Percentiles rank a stretch among this genome's conserved stretches.
Conservation (phyloP, 2,888 invertebrate species). For the Apocheima hispidaria region DNA sequence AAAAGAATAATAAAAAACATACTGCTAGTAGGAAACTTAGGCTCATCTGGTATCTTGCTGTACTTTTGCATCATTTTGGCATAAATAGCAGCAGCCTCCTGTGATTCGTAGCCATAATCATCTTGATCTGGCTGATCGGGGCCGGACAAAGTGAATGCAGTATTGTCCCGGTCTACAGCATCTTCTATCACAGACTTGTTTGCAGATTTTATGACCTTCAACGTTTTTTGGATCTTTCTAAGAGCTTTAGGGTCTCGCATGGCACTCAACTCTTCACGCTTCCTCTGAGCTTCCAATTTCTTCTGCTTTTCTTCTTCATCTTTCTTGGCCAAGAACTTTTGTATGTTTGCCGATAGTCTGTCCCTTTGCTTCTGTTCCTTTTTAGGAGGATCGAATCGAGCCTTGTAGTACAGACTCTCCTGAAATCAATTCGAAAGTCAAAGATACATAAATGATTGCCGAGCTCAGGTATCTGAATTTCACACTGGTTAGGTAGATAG, state of each 20-base stretch:
- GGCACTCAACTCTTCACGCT: conserved; percentile 88
- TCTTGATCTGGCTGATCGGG: conserved; percentile 95
- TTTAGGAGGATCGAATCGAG: conserved; percentile 93
- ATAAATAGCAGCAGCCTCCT: conserved; percentile 92
- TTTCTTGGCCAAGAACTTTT: conserved; percentile 93
- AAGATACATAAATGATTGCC: not conserved
- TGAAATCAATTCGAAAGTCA: conserved; percentile 53
- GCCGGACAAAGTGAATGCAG: conserved; percentile 90
- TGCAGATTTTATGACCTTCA: conserved; percentile 95
- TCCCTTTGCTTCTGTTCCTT: conserved; percentile 90
- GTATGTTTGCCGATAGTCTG: conserved; percentile 91
- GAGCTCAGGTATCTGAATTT: not conserved
- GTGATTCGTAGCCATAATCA: conserved; percentile 96
- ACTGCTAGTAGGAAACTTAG: conserved; percentile 87
- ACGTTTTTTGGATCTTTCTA: conserved; percentile 91
- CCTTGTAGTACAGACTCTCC: conserved; percentile 88
- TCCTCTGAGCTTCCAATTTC: conserved; percentile 87
- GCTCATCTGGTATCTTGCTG: conserved; percentile 89
- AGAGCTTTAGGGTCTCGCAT: conserved; percentile 90
- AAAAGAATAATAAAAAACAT: conserved; percentile 49
- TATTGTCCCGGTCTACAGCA: conserved; percentile 91
- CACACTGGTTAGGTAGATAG: not conserved
- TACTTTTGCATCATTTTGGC: conserved; percentile 95
- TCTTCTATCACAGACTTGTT: conserved; percentile 95
- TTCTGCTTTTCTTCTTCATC: conserved; percentile 92